These are phyloP conservation scores for Mimas tiliae DNA, from an alignment of 2,888 invertebrate genomes.

Conservation along the genomic window DNA sequence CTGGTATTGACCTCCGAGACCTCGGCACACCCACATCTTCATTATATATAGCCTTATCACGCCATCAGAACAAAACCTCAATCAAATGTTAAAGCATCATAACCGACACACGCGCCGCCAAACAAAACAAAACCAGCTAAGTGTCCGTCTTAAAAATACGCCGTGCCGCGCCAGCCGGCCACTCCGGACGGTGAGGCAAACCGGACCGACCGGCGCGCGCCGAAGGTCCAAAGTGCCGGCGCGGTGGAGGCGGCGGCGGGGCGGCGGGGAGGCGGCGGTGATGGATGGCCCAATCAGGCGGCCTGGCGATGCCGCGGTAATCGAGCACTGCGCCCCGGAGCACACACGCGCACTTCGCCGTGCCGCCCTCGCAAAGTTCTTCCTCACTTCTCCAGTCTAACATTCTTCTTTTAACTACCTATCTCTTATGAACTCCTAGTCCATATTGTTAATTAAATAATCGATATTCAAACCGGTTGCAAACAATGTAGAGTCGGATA, in stretches of 20 bases:
- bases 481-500: too few species aligned
- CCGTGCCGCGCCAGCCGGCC: constrained; percentile 41
- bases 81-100: constrained; percentile 83
- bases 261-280: constrained; percentile 72
- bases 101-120: constrained; percentile 49
- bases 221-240: constrained; percentile 54
- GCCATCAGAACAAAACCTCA: constrained; percentile 81
- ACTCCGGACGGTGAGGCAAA: constrained; percentile 47
- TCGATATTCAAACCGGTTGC: too few species aligned
- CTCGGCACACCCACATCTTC: constrained; percentile 75
- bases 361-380: constrained; percentile 26
- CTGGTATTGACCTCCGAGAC: neutral
- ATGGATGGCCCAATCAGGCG: constrained; percentile 86
- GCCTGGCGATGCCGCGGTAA: constrained; percentile 80
- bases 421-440: neutral
- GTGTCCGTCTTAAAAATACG: constrained; percentile 83
- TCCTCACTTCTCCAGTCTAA: neutral
- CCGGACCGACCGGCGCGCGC: constrained; percentile 36
- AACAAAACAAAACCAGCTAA: constrained; percentile 78
- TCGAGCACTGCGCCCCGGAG: constrained; percentile 76
- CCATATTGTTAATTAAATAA: neutral
- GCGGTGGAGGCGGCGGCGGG: constrained; percentile 50
- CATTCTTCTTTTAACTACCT: neutral
- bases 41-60: constrained; percentile 77
- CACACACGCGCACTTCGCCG: constrained; percentile 60